A percentile compares a stretch with the other conserved stretches of the same genome.
These are phyloP conservation scores for Drosophila ercepeae DNA, from an alignment of 1,140 invertebrate species.

Conservation along the genomic window DNA sequence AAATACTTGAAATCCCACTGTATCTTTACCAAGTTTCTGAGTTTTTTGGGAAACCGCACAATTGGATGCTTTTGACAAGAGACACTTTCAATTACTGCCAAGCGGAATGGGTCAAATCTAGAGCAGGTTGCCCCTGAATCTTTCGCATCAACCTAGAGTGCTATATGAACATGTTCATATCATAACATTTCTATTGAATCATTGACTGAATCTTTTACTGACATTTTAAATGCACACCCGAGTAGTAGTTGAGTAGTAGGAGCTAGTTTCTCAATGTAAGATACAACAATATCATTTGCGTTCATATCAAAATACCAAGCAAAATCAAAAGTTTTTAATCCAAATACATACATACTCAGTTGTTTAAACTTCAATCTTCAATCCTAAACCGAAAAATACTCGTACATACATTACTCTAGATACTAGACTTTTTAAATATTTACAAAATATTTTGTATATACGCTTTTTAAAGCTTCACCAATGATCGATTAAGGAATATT, in stretches of 20 bases:
- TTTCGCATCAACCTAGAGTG: slow-evolving; percentile 42
- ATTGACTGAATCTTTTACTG: slow-evolving; percentile 71
- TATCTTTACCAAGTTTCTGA: slow-evolving; percentile 25
- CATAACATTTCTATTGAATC: slow-evolving; percentile 67
- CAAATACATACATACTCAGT: slow-evolving; percentile 7
- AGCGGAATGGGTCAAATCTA: slow-evolving; percentile 19
- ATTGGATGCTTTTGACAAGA: slow-evolving; percentile 15
- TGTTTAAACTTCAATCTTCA: not conserved
- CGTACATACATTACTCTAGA: slow-evolving; percentile 18
- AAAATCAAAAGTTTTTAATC: slow-evolving; percentile 37
- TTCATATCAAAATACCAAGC: slow-evolving; percentile 67
- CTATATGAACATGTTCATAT: slow-evolving; percentile 68
- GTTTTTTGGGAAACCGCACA: not conserved
- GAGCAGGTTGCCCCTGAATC: slow-evolving; percentile 13
- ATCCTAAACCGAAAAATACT: slow-evolving; percentile 30
- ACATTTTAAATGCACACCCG: slow-evolving; percentile 70
- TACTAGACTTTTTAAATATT: slow-evolving; percentile 77
- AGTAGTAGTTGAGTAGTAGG: slow-evolving; percentile 49
- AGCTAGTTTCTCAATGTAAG: slow-evolving; percentile 37
- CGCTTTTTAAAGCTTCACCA: slow-evolving; percentile 77
- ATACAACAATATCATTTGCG: slow-evolving; percentile 67
- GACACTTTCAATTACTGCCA: slow-evolving; percentile 34
- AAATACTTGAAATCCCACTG: slow-evolving; percentile 35
- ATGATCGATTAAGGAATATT: slow-evolving; percentile 44
- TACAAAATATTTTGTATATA: slow-evolving; percentile 82